Evolutionary conservation across 1,140 invertebrate species (phyloP).

Genomic region (Drosophila saltans): DNA sequence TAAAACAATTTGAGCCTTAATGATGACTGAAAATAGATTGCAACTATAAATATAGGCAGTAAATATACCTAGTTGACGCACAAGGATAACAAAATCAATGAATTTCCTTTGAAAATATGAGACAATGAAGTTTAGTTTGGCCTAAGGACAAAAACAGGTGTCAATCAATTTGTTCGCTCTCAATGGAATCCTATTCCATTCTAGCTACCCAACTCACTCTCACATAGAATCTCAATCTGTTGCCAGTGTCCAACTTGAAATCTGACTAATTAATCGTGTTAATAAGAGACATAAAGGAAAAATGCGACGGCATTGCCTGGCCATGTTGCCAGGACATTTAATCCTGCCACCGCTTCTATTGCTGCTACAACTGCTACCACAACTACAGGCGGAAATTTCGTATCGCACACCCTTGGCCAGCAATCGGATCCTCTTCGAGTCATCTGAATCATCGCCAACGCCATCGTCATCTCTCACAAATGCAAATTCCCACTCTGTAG

Average conservation of each 20-base stretch:
- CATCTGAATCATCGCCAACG: slow-evolving; percentile 25
- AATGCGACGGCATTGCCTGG: slow-evolving; percentile 41
- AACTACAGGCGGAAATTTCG: slow-evolving; percentile 54
- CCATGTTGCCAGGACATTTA: slow-evolving; percentile 42
- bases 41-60: slow-evolving; percentile 2
- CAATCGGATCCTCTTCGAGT: slow-evolving; percentile 56
- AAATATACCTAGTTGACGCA: background rate
- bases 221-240: no score
- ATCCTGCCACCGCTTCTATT: slow-evolving; percentile 29
- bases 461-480: slow-evolving; percentile 4
- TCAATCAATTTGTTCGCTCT: no score
- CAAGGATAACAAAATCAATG: no score
- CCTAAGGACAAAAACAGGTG: no score
- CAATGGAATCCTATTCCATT: no score
- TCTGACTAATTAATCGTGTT: background rate
- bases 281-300: background rate
- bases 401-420: slow-evolving; percentile 48
- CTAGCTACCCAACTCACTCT: no score
- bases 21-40: slow-evolving; percentile 3
- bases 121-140: no score
- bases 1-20: slow-evolving; percentile 5
- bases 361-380: slow-evolving; percentile 34
- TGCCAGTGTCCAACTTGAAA: background rate
- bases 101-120: no score
- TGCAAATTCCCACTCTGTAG: background rate